phyloP scores from a whole-genome alignment of 2,797 vertebrate genomes.

The Leptodactylus fallax region DNA sequence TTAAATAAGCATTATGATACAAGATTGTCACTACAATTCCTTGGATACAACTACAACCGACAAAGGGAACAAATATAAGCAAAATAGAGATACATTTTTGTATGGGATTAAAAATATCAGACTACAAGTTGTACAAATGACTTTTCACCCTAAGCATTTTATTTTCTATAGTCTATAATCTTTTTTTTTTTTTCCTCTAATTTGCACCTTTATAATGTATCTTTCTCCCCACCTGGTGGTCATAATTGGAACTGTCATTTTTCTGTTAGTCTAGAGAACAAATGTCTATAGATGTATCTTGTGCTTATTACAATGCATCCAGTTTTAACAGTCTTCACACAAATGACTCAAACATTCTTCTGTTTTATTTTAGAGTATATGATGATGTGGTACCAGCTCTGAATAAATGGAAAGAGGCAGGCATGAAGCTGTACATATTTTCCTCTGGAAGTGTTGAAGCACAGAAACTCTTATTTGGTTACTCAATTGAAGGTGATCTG shows the following conservation, averaged over 20 bases:
- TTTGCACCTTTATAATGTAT: too few relatives aligned
- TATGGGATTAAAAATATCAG: too few relatives aligned
- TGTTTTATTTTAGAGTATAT: slow-evolving; percentile 81
- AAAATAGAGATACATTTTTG: too few relatives aligned
- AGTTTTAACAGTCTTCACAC: not conserved
- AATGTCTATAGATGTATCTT: too few relatives aligned
- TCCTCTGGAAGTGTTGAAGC: slow-evolving; percentile 96
- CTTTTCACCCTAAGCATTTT: too few relatives aligned
- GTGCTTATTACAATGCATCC: not conserved
- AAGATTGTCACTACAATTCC: too few relatives aligned
- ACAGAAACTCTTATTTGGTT: slow-evolving; percentile 92
- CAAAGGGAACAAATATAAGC: too few relatives aligned
- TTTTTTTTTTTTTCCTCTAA: too few relatives aligned
- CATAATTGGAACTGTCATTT: not conserved
- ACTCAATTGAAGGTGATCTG: slow-evolving; percentile 91
- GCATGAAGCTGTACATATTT: slow-evolving; percentile 92
- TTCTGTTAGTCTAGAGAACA: not conserved
- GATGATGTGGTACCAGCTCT: slow-evolving; percentile 92
- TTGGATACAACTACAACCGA: too few relatives aligned
- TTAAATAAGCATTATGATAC: too few relatives aligned
- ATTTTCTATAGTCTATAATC: too few relatives aligned
- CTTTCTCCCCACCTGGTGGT: not conserved
- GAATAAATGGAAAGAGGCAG: slow-evolving; percentile 85
- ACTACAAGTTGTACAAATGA: too few relatives aligned
- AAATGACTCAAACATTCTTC: not conserved